phyloP scores from a whole-genome alignment of 1,140 invertebrate genomes.

The Drosophila trapezifrons region DNA sequence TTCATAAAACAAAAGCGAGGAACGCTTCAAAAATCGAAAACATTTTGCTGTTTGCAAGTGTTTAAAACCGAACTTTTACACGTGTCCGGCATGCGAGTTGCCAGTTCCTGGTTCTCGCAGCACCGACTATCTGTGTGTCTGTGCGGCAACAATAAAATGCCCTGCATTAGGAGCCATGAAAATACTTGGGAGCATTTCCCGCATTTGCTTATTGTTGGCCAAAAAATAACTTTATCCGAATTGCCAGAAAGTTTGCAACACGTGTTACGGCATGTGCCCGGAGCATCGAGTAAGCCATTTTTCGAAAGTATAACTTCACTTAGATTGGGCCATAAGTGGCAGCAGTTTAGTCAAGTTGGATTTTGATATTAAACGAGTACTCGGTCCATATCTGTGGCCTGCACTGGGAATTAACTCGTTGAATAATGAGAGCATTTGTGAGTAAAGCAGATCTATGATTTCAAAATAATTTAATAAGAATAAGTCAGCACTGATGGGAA shows the following conservation, averaged over 20 bases:
- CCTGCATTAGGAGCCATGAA: slow-evolving; percentile 51
- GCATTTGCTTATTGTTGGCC: slow-evolving; percentile 57
- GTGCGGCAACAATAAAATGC: slow-evolving; percentile 40
- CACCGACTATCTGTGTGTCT: slow-evolving; percentile 5
- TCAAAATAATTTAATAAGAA: neutral
- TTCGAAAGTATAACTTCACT: slow-evolving; percentile 44
- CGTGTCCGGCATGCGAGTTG: slow-evolving; percentile 73
- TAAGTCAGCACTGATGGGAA: neutral
- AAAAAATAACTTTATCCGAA: slow-evolving; percentile 56
- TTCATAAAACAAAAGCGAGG: slow-evolving; percentile 72
- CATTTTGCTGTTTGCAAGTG: slow-evolving; percentile 75
- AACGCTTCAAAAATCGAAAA: slow-evolving; percentile 62
- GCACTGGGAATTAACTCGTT: slow-evolving; percentile 2
- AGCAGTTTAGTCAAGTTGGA: slow-evolving; percentile 43
- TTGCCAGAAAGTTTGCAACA: slow-evolving; percentile 56
- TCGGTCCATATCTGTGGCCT: slow-evolving; percentile 9
- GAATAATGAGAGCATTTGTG: too few relatives aligned
- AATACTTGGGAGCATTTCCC: slow-evolving; percentile 59
- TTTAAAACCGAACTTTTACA: slow-evolving; percentile 78
- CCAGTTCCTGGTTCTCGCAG: slow-evolving; percentile 7
- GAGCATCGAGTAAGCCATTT: slow-evolving; percentile 46
- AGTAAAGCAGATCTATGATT: too few relatives aligned
- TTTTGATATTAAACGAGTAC: slow-evolving; percentile 33
- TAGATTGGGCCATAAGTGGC: slow-evolving; percentile 50
- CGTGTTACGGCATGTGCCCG: slow-evolving; percentile 42